Conservation (phyloP, 2,888 invertebrate species). For the Perizoma affinitatum region DNA sequence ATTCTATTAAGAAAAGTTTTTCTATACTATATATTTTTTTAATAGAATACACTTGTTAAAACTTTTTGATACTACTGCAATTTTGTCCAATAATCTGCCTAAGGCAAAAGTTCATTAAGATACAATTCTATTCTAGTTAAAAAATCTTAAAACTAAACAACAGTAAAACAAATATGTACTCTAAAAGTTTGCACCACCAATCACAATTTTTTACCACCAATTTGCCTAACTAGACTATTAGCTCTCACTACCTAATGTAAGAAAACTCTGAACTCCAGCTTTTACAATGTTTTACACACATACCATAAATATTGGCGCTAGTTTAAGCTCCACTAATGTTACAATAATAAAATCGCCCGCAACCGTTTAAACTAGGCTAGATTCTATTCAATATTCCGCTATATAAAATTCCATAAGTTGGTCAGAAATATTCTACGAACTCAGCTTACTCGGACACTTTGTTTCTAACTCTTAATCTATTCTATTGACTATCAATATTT, state of each 20-base stretch:
- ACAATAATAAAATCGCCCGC: constrained; percentile 69
- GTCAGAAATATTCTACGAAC: constrained; percentile 69
- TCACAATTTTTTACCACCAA: constrained; percentile 68
- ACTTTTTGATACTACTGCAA: constrained; percentile 45
- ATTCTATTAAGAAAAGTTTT: constrained; percentile 59
- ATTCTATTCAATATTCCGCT: constrained; percentile 68
- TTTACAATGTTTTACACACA: constrained; percentile 44
- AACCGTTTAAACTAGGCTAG: constrained; percentile 55
- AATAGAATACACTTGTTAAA: constrained; percentile 40
- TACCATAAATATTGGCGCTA: constrained; percentile 46
- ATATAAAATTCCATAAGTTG: constrained; percentile 59
- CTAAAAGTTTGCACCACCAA: constrained; percentile 82
- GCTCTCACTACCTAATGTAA: constrained; percentile 59
- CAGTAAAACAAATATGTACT: constrained; percentile 57
- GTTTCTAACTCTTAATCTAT: constrained; percentile 69
- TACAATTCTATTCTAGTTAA: constrained; percentile 49
- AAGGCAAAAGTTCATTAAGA: constrained; percentile 62
- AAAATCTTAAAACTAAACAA: constrained; percentile 69
- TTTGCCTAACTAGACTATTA: constrained; percentile 55
- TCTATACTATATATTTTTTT: constrained; percentile 55
- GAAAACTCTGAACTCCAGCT: constrained; percentile 35
- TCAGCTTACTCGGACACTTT: constrained; percentile 57
- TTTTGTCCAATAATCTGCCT: constrained; percentile 51
- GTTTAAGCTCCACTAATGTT: constrained; percentile 70
- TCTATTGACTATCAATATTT: constrained; percentile 60